Evolutionary conservation across 2,888 invertebrate genomes (phyloP).

Genomic region (Callyntrura guangdongensis): DNA sequence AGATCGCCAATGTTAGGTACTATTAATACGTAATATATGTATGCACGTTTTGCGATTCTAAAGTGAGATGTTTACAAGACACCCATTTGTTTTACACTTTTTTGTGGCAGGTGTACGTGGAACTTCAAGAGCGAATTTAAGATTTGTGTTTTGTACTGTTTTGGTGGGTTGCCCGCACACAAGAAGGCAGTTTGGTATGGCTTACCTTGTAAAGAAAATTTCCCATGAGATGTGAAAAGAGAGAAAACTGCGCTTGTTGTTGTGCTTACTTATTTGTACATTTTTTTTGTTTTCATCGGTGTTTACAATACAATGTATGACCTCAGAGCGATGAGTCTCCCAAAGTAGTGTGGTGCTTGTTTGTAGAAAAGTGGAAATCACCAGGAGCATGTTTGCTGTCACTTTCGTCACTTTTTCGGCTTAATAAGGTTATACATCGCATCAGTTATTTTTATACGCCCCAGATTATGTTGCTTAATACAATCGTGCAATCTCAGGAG

Average conservation of each 20-base stretch:
- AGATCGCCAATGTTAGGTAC: too few species aligned
- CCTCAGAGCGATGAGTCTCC: background rate
- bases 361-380: constrained; percentile 29
- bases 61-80: background rate
- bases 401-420: background rate
- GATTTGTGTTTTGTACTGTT: background rate
- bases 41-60: background rate
- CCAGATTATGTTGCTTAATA: background rate
- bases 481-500: background rate
- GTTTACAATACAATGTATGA: constrained; percentile 1
- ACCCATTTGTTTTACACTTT: background rate
- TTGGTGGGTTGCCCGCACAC: background rate
- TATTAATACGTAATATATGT: constrained; percentile 29
- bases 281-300: background rate
- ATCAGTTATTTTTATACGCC: background rate
- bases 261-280: constrained; percentile 27
- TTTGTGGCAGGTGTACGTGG: background rate
- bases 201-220: constrained; percentile 29
- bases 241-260: background rate
- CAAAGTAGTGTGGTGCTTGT: background rate
- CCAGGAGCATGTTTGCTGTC: constrained; percentile 10
- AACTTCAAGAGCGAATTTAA: background rate
- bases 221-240: constrained; percentile 31
- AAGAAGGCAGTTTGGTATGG: background rate
- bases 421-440: background rate